phyloP scores from a whole-genome alignment of 2,797 vertebrate species.

The Megalops cyprinoides region DNA sequence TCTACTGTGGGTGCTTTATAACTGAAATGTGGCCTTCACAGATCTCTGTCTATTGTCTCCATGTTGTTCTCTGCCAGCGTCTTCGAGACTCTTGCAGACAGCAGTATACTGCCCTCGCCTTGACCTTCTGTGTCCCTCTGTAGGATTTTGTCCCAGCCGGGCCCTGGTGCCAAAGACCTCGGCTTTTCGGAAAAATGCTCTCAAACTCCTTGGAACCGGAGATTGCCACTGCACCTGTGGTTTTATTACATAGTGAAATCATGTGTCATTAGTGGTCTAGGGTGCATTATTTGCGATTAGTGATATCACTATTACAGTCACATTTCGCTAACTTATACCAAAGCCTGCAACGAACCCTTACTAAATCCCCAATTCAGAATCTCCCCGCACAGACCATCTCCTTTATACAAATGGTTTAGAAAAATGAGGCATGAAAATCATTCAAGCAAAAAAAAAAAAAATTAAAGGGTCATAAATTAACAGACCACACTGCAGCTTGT shows the following conservation, averaged over 20 bases:
- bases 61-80: background rate
- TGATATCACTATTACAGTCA: background rate
- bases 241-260: conserved; percentile 23
- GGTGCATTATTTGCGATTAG: conserved; percentile 10
- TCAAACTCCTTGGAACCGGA: background rate
- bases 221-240: conserved; percentile 4
- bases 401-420: background rate
- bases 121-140: background rate
- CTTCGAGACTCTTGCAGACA: background rate
- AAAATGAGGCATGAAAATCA: background rate
- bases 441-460: no score
- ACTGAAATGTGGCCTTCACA: no score
- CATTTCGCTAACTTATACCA: background rate
- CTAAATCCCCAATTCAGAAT: background rate
- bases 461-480: background rate
- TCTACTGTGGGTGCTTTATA: background rate
- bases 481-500: background rate
- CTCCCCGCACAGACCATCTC: background rate
- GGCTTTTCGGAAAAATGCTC: background rate
- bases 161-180: background rate
- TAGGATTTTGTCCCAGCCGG: background rate
- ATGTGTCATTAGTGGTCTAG: conserved; percentile 8
- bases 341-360: background rate
- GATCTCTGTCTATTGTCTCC: no score
- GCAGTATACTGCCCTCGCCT: background rate